Evolutionary conservation across 1,140 invertebrate species (phyloP).

Genomic region (Lucilia cuprina): DNA sequence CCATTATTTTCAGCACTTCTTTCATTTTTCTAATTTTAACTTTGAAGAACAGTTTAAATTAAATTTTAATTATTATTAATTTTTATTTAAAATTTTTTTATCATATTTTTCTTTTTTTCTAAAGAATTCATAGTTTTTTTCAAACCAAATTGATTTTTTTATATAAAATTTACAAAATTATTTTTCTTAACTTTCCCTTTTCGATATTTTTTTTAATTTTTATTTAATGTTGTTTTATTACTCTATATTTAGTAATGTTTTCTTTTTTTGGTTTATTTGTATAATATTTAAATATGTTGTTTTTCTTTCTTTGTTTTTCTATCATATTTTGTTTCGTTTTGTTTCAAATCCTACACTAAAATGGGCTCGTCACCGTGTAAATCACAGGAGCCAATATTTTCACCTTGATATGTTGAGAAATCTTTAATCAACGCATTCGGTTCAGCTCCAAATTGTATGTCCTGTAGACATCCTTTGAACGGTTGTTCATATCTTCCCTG

Average conservation of each 20-base stretch:
- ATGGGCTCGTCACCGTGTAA: slow-evolving; percentile 59
- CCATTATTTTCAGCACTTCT: neutral
- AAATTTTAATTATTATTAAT: neutral
- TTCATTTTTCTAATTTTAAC: neutral
- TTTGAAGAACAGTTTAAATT: neutral
- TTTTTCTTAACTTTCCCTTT: slow-evolving; percentile 38
- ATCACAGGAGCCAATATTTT: slow-evolving; percentile 67
- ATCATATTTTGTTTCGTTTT: slow-evolving; percentile 32
- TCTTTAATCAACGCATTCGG: slow-evolving; percentile 60
- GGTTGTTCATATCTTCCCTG: slow-evolving; percentile 59
- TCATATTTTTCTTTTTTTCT: neutral
- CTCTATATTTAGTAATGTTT: neutral
- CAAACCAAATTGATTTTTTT: slow-evolving; percentile 46
- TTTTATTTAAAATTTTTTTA: neutral
- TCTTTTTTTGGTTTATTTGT: neutral
- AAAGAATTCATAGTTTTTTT: neutral
- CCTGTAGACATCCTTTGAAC: slow-evolving; percentile 64
- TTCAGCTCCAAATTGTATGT: slow-evolving; percentile 59
- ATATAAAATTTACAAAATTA: slow-evolving; percentile 62
- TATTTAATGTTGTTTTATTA: slow-evolving; percentile 10
- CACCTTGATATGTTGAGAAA: slow-evolving; percentile 66
- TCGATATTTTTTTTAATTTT: neutral
- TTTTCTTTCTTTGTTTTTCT: slow-evolving; percentile 41
- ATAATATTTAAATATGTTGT: neutral
- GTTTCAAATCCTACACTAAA: slow-evolving; percentile 48